Percentiles rank a stretch among this genome's conserved stretches.
These are phyloP conservation scores for Brachirus orientalis DNA, from an alignment of 2,113 vertebrate species.

Conservation along the genomic window DNA sequence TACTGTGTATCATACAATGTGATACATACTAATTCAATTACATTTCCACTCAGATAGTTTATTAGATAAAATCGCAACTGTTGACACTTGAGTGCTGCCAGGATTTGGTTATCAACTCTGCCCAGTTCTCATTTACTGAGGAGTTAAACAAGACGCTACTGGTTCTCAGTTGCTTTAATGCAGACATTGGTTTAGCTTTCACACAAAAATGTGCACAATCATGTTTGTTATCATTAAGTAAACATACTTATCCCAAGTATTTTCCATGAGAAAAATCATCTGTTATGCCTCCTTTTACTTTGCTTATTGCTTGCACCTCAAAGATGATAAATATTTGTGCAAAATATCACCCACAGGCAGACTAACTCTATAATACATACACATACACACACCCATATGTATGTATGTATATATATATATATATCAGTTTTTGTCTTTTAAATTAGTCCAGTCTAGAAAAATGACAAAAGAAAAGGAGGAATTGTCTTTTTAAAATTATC, in stretches of 20 bases:
- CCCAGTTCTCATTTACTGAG: no score
- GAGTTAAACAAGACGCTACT: no score
- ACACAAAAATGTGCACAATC: slow-evolving; percentile 17
- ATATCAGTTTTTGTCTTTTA: slow-evolving; percentile 21
- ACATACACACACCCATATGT: no score
- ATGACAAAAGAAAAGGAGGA: background rate
- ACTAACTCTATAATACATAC: slow-evolving; percentile 19
- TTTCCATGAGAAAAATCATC: no score
- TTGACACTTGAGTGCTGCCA: slow-evolving; percentile 31
- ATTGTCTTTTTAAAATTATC: slow-evolving; percentile 17
- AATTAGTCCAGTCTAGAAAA: background rate
- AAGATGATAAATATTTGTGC: slow-evolving; percentile 6
- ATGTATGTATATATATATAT: no score
- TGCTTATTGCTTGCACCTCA: background rate
- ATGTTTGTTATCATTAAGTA: slow-evolving; percentile 7
- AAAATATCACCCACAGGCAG: slow-evolving; percentile 10
- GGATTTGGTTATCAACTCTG: no score
- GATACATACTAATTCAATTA: slow-evolving; percentile 43
- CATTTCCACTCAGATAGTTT: slow-evolving; percentile 44
- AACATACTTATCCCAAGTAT: background rate
- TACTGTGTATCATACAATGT: slow-evolving; percentile 47
- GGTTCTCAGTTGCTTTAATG: no score
- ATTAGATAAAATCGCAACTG: slow-evolving; percentile 21
- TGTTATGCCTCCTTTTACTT: no score
- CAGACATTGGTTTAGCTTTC: background rate